These are phyloP conservation scores for Heliconius charithonia DNA, from an alignment of 2,888 invertebrate genomes.

Conservation along the genomic window DNA sequence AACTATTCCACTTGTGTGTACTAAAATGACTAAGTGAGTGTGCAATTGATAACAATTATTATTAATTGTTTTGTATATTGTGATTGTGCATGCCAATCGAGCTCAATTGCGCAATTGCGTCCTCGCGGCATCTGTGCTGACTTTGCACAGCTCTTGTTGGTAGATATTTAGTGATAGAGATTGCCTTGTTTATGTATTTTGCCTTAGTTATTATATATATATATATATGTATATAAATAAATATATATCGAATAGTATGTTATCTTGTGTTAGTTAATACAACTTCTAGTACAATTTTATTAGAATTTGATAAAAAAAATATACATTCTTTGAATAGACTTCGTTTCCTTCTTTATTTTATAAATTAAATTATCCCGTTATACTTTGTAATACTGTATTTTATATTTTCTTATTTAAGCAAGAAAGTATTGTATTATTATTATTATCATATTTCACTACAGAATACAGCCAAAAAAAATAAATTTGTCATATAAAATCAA, in stretches of 20 bases:
- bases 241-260: neutral
- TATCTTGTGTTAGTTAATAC: too few species aligned
- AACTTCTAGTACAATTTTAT: too few species aligned
- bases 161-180: neutral
- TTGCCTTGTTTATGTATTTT: neutral
- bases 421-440: too few species aligned
- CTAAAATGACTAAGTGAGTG: slow-evolving; percentile 40
- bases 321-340: too few species aligned
- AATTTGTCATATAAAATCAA: slow-evolving; percentile 20
- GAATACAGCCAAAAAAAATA: neutral
- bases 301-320: too few species aligned
- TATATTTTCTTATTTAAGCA: too few species aligned
- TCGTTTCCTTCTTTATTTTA: too few species aligned
- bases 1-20: slow-evolving; percentile 25
- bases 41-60: slow-evolving; percentile 47
- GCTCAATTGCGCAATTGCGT: slow-evolving; percentile 46
- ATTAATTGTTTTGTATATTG: slow-evolving; percentile 46
- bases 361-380: too few species aligned
- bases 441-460: neutral
- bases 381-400: too few species aligned
- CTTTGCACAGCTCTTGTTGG: slow-evolving; percentile 23
- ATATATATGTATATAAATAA: too few species aligned
- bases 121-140: slow-evolving; percentile 33
- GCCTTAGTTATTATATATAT: neutral
- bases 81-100: slow-evolving; percentile 45